A percentile compares a stretch with the other conserved stretches of the same genome.
Evolutionary conservation across 2,888 invertebrate genomes (phyloP).

Genomic region (Neocrepidodera transversa): DNA sequence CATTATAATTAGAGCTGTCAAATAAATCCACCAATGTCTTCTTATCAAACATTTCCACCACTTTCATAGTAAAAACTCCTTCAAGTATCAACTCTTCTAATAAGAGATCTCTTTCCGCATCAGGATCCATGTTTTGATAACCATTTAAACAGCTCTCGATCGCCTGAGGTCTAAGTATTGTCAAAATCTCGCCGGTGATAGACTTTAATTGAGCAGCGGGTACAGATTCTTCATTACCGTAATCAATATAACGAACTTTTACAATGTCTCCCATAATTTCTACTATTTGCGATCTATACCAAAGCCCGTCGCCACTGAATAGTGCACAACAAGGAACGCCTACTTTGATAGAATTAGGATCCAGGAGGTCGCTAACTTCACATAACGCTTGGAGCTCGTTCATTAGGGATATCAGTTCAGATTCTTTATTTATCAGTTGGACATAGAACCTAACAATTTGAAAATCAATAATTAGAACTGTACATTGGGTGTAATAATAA

Average conservation of each 20-base stretch:
- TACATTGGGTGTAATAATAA: too few species aligned
- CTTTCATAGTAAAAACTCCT: constrained; percentile 63
- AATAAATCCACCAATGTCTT: constrained; percentile 69
- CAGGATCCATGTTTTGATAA: constrained; percentile 65
- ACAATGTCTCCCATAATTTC: constrained; percentile 54
- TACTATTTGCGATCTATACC: constrained; percentile 88
- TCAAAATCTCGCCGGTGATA: constrained; percentile 70
- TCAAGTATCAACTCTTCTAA: constrained; percentile 76
- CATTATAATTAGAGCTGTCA: constrained; percentile 61
- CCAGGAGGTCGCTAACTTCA: constrained; percentile 50
- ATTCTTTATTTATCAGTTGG: constrained; percentile 70
- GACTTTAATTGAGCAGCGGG: constrained; percentile 66
- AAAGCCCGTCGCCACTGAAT: constrained; percentile 80
- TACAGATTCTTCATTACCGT: constrained; percentile 90
- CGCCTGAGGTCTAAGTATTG: constrained; percentile 73
- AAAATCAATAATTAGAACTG: too few species aligned
- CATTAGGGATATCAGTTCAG: constrained; percentile 72
- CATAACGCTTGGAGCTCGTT: constrained; percentile 69
- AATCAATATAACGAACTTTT: constrained; percentile 90
- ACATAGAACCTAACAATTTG: constrained; percentile 71
- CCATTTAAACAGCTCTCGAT: constrained; percentile 79
- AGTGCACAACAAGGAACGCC: constrained; percentile 80
- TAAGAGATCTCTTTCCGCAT: constrained; percentile 66
- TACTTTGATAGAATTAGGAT: constrained; percentile 58
- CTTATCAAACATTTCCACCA: constrained; percentile 64